Conservation (phyloP, 2,888 invertebrate genomes). For the Ormyrus pomaceus region DNA sequence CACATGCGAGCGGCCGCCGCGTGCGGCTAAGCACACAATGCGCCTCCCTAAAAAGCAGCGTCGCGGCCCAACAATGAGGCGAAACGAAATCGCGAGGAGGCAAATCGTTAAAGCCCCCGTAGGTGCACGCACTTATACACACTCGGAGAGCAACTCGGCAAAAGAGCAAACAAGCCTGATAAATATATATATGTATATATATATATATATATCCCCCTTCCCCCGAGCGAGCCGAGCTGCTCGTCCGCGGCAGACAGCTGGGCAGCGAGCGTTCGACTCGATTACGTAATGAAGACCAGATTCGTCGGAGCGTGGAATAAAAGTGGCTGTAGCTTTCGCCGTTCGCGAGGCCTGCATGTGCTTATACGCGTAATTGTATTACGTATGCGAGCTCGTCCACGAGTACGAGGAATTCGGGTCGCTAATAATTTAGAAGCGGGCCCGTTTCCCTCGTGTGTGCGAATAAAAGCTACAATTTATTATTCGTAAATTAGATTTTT, state of each 20-base stretch:
- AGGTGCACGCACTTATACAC: neutral
- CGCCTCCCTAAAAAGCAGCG: constrained; percentile 1
- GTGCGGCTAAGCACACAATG: neutral
- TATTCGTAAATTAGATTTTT: too few relatives aligned
- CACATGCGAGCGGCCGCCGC: neutral
- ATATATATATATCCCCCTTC: neutral
- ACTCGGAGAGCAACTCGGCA: neutral
- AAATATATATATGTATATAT: constrained; percentile 35
- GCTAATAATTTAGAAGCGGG: neutral
- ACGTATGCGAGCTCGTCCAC: neutral
- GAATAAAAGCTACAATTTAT: too few relatives aligned
- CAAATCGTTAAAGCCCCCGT: constrained; percentile 10
- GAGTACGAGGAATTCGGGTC: neutral
- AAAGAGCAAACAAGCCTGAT: constrained; percentile 54
- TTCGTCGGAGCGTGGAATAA: constrained; percentile 51
- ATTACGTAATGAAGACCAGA: constrained; percentile 65
- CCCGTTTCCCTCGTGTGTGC: too few relatives aligned
- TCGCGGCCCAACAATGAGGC: constrained; percentile 13
- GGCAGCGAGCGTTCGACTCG: constrained; percentile 63
- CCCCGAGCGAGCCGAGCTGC: neutral
- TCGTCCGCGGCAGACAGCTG: constrained; percentile 64
- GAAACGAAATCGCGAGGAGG: constrained; percentile 41
- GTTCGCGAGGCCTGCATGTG: constrained; percentile 5
- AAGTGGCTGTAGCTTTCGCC: constrained; percentile 18
- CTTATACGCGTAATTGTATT: neutral